Base-by-base conservation (phyloP, 2,888 invertebrate genomes). In the Molanna angustata region DNA sequence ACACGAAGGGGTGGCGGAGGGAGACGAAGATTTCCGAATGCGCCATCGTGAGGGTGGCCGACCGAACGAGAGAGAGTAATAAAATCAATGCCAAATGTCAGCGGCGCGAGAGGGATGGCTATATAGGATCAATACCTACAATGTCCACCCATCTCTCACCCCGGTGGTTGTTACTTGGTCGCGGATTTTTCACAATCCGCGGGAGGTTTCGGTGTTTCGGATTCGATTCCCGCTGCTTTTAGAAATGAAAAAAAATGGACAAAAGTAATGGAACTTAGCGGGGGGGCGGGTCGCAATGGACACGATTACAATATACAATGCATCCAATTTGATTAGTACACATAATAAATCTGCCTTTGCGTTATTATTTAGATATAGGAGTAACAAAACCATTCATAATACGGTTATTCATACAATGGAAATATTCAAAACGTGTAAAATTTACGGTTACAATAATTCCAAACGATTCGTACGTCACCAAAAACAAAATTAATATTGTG, bases 81-180 rank as follows among this genome's bases (percentile, higher is more conserved):
- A 48, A 21, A 37, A 43, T 31, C 21, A 27, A 35, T 41, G 22
- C 33, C 19, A 49, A 44, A 44, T 35, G 18, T 44, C 32, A 35
- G 39, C 21, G 41, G 57, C 20, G 50, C 21, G 44, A 58, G 37
- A 49, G 58, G 49, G 56, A 58, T 47, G 40, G 53, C 44, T 49
- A 44, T 45, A 53, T 44, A 49, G 56, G 56, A 58, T 58, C 58
- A 58, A 58, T 58, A 58, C 58, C 47, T 39, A 56, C 52, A 40
- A 47, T 49, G 47, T 31, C 49, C 45, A 31, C 47, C 41, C 44
- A 21, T 17, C 47, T 19, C 51, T 43, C 41, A 37, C 50, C 35
- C 51, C 35, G 44, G 21, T 31, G 40, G 47, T n/a, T 43, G 48
- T 48, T 47, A 49, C 52, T 53, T 42, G 53, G 53, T 53, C 51